These are phyloP conservation scores for Silvanus unidentatus DNA, from an alignment of 2,888 invertebrate genomes.

Conservation along the genomic window DNA sequence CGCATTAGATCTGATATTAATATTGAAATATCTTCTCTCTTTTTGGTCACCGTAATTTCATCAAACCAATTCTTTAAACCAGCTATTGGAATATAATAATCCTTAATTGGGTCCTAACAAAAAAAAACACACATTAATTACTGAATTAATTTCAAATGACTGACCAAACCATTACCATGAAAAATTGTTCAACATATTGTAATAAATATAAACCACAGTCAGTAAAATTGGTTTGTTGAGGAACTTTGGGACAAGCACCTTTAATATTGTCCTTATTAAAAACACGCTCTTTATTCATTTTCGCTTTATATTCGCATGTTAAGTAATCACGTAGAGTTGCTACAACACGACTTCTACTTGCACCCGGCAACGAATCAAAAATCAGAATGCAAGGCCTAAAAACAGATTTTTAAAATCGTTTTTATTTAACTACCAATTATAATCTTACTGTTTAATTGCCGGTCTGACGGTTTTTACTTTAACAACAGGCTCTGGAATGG, in stretches of 20 bases:
- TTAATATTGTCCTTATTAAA: slow-evolving; percentile 81
- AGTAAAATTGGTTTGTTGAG: slow-evolving; percentile 95
- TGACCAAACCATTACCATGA: slow-evolving; percentile 56
- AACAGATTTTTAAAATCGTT: slow-evolving; percentile 25
- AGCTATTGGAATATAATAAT: slow-evolving; percentile 78
- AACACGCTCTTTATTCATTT: slow-evolving; percentile 56
- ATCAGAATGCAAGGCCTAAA: slow-evolving; percentile 87
- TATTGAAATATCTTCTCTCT: slow-evolving; percentile 79
- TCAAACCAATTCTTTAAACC: slow-evolving; percentile 82
- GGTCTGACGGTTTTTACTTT: slow-evolving; percentile 36
- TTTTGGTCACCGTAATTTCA: slow-evolving; percentile 73
- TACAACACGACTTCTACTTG: slow-evolving; percentile 75
- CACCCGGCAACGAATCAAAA: slow-evolving; percentile 87
- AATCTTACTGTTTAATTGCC: slow-evolving; percentile 60
- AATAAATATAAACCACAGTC: slow-evolving; percentile 95
- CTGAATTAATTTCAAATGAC: slow-evolving; percentile 3
- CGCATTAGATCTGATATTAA: slow-evolving; percentile 71
- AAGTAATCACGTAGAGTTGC: slow-evolving; percentile 88
- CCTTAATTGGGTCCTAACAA: slow-evolving; percentile 68
- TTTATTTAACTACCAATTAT: neutral
- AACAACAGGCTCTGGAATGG: slow-evolving; percentile 7
- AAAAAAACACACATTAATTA: slow-evolving; percentile 6
- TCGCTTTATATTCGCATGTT: slow-evolving; percentile 77
- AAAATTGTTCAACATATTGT: slow-evolving; percentile 95
- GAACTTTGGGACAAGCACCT: slow-evolving; percentile 83